Evolutionary conservation across 2,888 invertebrate species (phyloP).

Genomic region (Merodon equestris): DNA sequence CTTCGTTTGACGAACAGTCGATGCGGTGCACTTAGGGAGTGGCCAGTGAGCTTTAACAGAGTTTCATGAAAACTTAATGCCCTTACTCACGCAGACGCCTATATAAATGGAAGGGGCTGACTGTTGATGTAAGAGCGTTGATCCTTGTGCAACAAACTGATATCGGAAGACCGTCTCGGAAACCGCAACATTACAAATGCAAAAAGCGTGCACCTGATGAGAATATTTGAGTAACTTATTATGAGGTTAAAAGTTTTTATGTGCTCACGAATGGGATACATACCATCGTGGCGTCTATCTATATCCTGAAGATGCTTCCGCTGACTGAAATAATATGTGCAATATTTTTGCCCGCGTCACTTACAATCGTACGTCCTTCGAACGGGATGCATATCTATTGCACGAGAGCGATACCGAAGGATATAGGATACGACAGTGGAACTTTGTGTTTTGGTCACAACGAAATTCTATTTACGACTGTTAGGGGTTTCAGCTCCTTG

Average conservation of each 20-base stretch:
- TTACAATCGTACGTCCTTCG: not conserved
- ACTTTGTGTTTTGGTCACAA: not conserved
- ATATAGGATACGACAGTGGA: not conserved
- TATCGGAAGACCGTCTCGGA: conserved; percentile 18
- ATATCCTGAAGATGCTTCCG: conserved; percentile 5
- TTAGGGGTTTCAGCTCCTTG: too few relatives aligned
- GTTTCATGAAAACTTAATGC: conserved; percentile 25
- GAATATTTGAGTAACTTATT: conserved; percentile 28
- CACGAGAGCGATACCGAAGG: not conserved
- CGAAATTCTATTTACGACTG: too few relatives aligned
- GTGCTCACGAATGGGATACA: not conserved
- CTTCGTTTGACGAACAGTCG: not conserved
- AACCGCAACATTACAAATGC: conserved; percentile 23
- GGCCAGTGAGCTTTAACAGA: conserved; percentile 4
- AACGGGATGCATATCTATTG: not conserved
- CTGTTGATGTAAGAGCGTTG: conserved; percentile 8
- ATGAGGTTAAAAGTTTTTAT: conserved; percentile 16
- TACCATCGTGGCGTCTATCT: not conserved
- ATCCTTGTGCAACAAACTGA: conserved; percentile 3
- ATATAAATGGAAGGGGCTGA: too few relatives aligned
- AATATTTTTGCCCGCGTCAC: not conserved
- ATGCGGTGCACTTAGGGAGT: not conserved
- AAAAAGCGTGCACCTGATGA: conserved; percentile 28
- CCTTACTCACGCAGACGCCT: not conserved
- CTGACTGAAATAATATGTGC: not conserved